Evolutionary conservation across 2,888 invertebrate genomes (phyloP).

Genomic region (Nomada fabriciana): DNA sequence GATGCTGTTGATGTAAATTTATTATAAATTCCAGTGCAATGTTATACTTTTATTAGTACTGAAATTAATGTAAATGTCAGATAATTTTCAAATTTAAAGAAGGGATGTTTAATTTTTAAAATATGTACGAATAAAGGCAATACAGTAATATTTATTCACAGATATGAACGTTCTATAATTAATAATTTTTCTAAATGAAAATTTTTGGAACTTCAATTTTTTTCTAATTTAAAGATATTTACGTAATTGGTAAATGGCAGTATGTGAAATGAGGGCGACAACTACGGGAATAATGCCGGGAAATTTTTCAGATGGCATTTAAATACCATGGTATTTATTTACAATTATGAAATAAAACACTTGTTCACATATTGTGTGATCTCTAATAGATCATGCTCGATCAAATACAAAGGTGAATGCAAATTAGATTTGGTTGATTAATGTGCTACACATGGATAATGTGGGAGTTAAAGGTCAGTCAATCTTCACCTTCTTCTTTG

Average conservation of each 20-base stretch:
- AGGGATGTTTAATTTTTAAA: too few relatives aligned
- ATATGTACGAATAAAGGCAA: too few relatives aligned
- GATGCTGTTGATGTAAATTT: neutral
- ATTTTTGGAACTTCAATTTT: neutral
- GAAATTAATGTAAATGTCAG: too few relatives aligned
- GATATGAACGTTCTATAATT: too few relatives aligned
- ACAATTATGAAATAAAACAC: neutral
- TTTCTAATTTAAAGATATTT: neutral
- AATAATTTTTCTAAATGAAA: too few relatives aligned
- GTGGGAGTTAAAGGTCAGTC: too few relatives aligned
- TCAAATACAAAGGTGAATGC: neutral
- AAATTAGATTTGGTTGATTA: neutral
- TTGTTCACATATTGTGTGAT: constrained; percentile 3
- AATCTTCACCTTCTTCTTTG: too few relatives aligned
- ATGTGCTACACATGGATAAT: too few relatives aligned
- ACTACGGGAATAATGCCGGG: neutral
- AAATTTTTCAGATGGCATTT: neutral
- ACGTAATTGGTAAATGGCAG: neutral
- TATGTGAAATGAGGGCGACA: neutral
- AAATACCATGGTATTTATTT: neutral
- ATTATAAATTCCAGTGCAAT: too few relatives aligned
- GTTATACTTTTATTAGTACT: too few relatives aligned
- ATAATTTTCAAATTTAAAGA: too few relatives aligned
- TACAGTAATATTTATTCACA: too few relatives aligned
- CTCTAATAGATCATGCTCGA: constrained; percentile 1